A percentile compares a stretch with the other conserved stretches of the same genome.
phyloP scores from a whole-genome alignment of 2,797 vertebrate species.

The Sitta carolinensis region DNA sequence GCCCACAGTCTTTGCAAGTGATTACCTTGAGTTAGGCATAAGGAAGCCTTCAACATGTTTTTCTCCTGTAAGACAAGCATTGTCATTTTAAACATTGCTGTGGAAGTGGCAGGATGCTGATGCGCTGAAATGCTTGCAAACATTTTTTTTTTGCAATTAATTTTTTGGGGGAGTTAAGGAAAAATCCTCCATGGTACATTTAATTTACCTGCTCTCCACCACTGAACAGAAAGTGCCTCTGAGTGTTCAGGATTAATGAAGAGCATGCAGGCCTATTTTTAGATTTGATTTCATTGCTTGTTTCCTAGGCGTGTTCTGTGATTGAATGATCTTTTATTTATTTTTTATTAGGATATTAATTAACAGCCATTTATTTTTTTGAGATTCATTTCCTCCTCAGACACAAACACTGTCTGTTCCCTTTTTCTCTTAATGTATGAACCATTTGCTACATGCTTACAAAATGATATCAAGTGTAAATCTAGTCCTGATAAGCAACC shows the following conservation, averaged over 20 bases:
- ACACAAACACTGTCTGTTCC: conserved; percentile 15
- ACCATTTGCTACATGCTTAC: conserved; percentile 50
- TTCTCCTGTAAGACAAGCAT: background rate
- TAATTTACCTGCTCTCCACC: background rate
- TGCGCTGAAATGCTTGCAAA: background rate
- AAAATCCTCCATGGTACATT: background rate
- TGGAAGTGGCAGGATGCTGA: background rate
- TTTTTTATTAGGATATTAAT: conserved; percentile 49
- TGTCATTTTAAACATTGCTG: background rate
- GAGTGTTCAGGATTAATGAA: background rate
- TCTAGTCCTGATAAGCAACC: conserved; percentile 60
- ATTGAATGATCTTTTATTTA: conserved; percentile 18
- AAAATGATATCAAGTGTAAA: conserved; percentile 64
- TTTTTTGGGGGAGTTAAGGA: background rate
- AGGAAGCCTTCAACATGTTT: background rate
- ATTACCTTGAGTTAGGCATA: background rate
- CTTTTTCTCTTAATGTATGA: conserved; percentile 47
- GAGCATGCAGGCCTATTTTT: background rate
- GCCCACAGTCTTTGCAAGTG: background rate
- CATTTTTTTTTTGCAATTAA: background rate
- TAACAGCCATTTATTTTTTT: background rate
- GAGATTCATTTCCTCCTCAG: conserved; percentile 11
- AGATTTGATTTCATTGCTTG: conserved; percentile 2
- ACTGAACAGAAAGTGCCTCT: background rate
- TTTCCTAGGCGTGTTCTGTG: conserved; percentile 1